Percentiles rank a stretch among this genome's conserved stretches.
Conservation (phyloP, 37 sponge, comb jelly and placozoan genomes). For the Halisarca cf. caerulea region DNA sequence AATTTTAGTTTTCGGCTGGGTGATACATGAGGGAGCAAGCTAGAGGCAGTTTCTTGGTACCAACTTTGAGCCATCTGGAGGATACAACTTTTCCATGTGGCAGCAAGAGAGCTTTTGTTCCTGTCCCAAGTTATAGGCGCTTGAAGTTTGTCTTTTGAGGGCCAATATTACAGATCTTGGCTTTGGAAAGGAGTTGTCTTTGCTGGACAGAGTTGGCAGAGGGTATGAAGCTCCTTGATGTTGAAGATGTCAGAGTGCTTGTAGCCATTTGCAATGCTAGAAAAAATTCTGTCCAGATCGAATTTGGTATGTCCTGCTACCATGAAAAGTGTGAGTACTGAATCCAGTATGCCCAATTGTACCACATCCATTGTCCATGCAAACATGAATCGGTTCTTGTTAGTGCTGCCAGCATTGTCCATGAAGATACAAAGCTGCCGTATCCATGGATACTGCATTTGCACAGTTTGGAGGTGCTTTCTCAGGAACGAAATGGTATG, state of each 20-base stretch:
- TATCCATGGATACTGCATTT: conserved; percentile 12
- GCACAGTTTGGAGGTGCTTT: background rate
- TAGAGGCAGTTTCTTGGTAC: no score
- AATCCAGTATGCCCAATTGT: background rate
- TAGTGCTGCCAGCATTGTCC: conserved; percentile 44
- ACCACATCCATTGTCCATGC: conserved; percentile 14
- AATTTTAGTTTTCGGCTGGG: no score
- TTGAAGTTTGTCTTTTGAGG: no score
- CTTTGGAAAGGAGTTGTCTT: no score
- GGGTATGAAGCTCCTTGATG: background rate
- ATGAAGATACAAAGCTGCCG: conserved; percentile 25
- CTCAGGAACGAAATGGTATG: conserved; percentile 43
- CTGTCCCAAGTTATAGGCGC: no score
- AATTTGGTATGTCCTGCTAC: conserved; percentile 54
- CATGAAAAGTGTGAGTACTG: conserved; percentile 16
- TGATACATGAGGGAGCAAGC: no score
- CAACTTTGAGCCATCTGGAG: no score
- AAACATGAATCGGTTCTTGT: background rate
- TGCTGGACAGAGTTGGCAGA: background rate
- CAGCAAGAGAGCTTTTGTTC: no score
- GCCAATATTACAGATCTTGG: no score
- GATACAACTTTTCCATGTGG: no score
- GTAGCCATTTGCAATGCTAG: conserved; percentile 11
- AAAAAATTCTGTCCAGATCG: conserved; percentile 20
- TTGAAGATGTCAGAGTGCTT: conserved; percentile 14